Base-by-base conservation (phyloP, 2,888 invertebrate species). In the Epinotia demarniana region DNA sequence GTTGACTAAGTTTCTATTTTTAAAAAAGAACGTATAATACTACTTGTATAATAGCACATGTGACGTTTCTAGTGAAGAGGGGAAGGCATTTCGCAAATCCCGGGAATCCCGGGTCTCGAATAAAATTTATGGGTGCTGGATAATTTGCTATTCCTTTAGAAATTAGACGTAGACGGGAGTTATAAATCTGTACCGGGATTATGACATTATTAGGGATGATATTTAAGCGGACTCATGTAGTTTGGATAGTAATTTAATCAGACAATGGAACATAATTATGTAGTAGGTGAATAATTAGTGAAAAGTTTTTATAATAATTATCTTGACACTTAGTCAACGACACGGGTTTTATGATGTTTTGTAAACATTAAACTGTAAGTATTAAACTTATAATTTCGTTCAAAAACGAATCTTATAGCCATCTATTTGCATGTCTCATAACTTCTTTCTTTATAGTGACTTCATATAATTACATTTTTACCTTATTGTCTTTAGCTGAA, bases 71-170 rank as follows among this genome's bases (percentile, higher is more conserved):
- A n/a, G 19, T 19, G 2, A 57, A 19, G 23, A 55, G 57, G 9
- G 62, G 70, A 61, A 73, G 77, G 78, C 80, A 80, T 75, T 77
- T 76, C 83, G 74, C 80, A 82, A 85, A 87, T 86, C 87, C 87
- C 82, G 81, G 80, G 80, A 82, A 86, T 83, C 81, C 79, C 80
- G 81, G 83, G 81, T 76, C 81, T 85, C 85, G 85, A 87, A 87
- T 86, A 81, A 84, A 88, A 88, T 89, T 87, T 86, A 88, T 86
- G 79, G 80, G 49, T 62, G 53, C 57, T 73, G 79, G 78, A 80
- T 80, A 80, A 82, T 82, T 83, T 80, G 80, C 77, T 80, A 79
- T 75, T 77, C 77, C 73, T 33, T 69, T 68, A 63, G 66, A 77
- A 77, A 72, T 75, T 75, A 72, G 77, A 69, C 39, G 61, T 61